Conservation (phyloP, 2,797 vertebrate species). For the Myotis myotis region DNA sequence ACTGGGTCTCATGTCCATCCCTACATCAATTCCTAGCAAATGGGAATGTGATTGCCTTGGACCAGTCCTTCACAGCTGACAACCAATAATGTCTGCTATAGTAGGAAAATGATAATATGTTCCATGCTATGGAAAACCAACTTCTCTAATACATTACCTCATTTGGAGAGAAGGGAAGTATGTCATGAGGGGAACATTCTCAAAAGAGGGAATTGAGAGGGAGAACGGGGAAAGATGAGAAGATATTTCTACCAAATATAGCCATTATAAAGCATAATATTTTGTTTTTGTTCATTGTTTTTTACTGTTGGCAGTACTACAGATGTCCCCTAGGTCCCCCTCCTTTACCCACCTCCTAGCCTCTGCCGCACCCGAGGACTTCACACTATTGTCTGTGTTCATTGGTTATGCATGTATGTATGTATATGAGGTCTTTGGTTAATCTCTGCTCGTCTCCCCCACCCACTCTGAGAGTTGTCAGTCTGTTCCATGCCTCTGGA, state of each 20-base stretch:
- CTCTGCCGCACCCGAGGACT: too few relatives aligned
- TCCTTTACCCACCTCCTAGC: too few relatives aligned
- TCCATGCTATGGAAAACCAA: not conserved
- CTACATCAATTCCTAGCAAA: not conserved
- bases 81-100: not conserved
- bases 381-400: too few relatives aligned
- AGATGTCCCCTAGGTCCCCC: too few relatives aligned
- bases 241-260: not conserved
- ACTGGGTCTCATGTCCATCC: not conserved
- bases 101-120: not conserved
- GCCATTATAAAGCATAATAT: not conserved
- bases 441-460: too few relatives aligned
- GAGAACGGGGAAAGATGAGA: slow-evolving; percentile 8
- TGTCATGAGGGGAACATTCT: not conserved
- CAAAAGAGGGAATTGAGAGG: slow-evolving; percentile 53
- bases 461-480: too few relatives aligned
- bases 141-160: not conserved
- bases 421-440: too few relatives aligned
- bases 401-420: too few relatives aligned
- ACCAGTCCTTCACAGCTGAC: not conserved
- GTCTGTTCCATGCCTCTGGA: too few relatives aligned
- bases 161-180: slow-evolving; percentile 45
- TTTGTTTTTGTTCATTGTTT: not conserved
- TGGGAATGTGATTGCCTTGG: not conserved
- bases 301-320: too few relatives aligned